Evolutionary conservation across 1,140 invertebrate genomes (phyloP).

Genomic region (Cyclargus thomasi): DNA sequence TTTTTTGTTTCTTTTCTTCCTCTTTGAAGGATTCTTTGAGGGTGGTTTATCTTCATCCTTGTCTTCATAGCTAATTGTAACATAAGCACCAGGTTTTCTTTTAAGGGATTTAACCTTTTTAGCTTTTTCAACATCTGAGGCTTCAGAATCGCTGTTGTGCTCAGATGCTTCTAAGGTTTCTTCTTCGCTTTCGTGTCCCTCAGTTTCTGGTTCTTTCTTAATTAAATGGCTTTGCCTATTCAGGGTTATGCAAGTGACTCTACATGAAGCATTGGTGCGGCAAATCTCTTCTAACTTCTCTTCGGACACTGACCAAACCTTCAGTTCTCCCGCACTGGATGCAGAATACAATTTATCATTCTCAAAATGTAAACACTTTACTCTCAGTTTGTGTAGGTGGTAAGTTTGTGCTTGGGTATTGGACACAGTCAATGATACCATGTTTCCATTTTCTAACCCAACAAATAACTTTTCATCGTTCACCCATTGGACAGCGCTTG

Average conservation of each 20-base stretch:
- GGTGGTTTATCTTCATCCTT: constrained; percentile 38
- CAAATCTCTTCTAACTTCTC: constrained; percentile 73
- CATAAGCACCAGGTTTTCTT: constrained; percentile 59
- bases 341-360: constrained; percentile 77
- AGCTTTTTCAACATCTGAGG: constrained; percentile 23
- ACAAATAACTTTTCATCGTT: constrained; percentile 78
- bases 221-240: constrained; percentile 63
- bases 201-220: constrained; percentile 56
- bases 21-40: constrained; percentile 55
- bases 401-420: constrained; percentile 69
- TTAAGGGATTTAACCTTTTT: constrained; percentile 34
- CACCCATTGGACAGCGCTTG: constrained; percentile 79
- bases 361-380: constrained; percentile 79
- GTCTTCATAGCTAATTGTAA: constrained; percentile 57
- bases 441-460: constrained; percentile 83
- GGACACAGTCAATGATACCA: constrained; percentile 79
- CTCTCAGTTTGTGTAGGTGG: constrained; percentile 79
- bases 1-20: constrained; percentile 55
- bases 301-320: constrained; percentile 80
- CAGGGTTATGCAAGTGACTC: constrained; percentile 77
- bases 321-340: constrained; percentile 86
- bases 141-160: constrained; percentile 23
- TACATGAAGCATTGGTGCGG: constrained; percentile 75
- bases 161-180: constrained; percentile 37
- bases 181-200: constrained; percentile 30